Base-by-base conservation (phyloP, 2,113 vertebrate genomes). In the Catharus minimus region DNA sequence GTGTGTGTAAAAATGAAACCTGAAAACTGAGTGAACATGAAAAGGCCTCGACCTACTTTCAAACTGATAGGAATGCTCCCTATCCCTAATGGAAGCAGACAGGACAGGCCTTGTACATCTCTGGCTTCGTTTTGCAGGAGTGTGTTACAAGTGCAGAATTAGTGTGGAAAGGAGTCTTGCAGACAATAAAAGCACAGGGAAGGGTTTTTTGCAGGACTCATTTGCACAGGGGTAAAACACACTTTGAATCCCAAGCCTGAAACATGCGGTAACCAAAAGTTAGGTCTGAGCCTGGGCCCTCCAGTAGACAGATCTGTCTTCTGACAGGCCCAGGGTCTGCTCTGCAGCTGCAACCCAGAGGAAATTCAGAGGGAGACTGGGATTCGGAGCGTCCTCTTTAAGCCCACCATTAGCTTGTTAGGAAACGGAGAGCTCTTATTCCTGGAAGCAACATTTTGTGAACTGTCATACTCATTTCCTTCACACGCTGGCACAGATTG, bases 391-490 rank as follows among this genome's bases (percentile, higher is more conserved):
- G 0, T 69, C 62, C 36, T 90, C 84, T 92, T 71, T 74, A 62
- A 90, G 78, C 50, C 43, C 24, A 4, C 81, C 60, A 57, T 66
- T 72, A 79, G 81, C 92, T 82, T 93, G 38, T 82, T 82, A 89
- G 60, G 86, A 90, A 92, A 82, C 13, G 0, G 9, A 95, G 82
- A 80, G 84, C 78, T 80, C 84, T 87, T 56, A 71, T 90, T 94
- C 89, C 95, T 93, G 93, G 90, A 85, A 96, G 94, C 92, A 92
- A 92, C 44, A 1, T 89, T 95, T 95, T 95, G 93, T 93, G 92
- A 96, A 89, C 92, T 96, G 93, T 90, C 93, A 96, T 67, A 80
- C 67, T 89, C 56, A 6, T 93, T 95, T 95, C 91, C 95, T 89
- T 94, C 84, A 94, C 92, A 80, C 86, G 8, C 83, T 82, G 81